phyloP scores from a whole-genome alignment of 2,888 invertebrate genomes.

The Mythimna loreyi region DNA sequence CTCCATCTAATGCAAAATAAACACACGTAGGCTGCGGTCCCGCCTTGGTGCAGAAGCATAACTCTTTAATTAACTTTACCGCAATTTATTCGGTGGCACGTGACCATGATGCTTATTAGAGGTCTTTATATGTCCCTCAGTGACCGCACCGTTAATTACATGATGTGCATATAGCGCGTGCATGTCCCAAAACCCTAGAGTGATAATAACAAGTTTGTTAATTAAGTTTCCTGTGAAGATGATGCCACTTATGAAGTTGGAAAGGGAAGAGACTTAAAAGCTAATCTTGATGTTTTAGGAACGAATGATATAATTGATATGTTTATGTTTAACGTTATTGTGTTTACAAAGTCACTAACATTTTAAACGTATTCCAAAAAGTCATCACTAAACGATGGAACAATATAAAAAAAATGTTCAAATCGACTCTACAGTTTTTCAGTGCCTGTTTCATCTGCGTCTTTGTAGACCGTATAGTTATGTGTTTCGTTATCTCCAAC shows the following conservation, averaged over 20 bases:
- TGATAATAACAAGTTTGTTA: constrained; percentile 35
- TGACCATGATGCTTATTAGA: constrained; percentile 74
- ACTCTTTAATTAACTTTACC: constrained; percentile 83
- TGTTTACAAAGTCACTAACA: neutral
- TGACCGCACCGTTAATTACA: constrained; percentile 57
- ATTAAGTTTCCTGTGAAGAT: constrained; percentile 39
- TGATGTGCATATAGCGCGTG: constrained; percentile 57
- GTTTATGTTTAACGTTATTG: neutral
- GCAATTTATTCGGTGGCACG: constrained; percentile 82
- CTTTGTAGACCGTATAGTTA: constrained; percentile 48
- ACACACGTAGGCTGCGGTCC: constrained; percentile 53
- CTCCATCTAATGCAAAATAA: constrained; percentile 57
- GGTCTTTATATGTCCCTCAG: constrained; percentile 60
- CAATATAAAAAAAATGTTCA: too few relatives aligned
- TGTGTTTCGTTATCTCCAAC: constrained; percentile 54
- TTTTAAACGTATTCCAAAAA: neutral
- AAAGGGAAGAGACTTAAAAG: neutral
- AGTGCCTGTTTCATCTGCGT: constrained; percentile 19
- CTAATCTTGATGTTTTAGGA: constrained; percentile 7
- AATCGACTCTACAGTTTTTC: constrained; percentile 19
- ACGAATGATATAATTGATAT: neutral
- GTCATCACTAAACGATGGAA: neutral
- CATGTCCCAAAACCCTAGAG: constrained; percentile 47
- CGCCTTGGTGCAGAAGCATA: constrained; percentile 54
- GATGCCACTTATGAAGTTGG: constrained; percentile 26